phyloP scores from a whole-genome alignment of 2,797 vertebrate genomes.

The Sebastes vulpes region DNA sequence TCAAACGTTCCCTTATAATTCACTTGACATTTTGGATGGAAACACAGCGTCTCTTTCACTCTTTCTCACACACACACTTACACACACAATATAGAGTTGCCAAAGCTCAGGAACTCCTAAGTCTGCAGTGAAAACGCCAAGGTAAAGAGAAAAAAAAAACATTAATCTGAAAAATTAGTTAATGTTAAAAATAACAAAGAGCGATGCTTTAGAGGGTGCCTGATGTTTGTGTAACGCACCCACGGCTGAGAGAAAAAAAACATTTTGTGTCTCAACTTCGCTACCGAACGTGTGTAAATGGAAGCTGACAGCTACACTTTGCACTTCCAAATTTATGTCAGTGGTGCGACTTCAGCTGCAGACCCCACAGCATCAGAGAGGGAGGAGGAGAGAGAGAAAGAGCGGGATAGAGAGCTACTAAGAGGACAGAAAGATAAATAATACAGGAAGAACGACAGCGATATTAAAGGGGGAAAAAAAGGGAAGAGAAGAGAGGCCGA shows the following conservation, averaged over 20 bases:
- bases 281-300: conserved; percentile 50
- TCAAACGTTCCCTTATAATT: conserved; percentile 35
- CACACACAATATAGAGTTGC: background rate
- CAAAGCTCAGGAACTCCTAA: conserved; percentile 23
- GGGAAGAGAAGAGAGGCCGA: background rate
- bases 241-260: background rate
- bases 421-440: background rate
- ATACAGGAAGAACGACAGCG: background rate
- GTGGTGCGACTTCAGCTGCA: conserved; percentile 48
- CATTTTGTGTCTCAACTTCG: conserved; percentile 31
- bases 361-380: conserved; percentile 51
- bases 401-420: background rate
- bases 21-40: conserved; percentile 34
- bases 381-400: background rate
- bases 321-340: conserved; percentile 73
- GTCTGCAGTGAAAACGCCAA: conserved; percentile 36
- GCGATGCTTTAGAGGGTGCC: conserved; percentile 14
- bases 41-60: conserved; percentile 25
- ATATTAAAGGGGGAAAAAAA: background rate
- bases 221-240: conserved; percentile 50
- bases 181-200: conserved; percentile 63
- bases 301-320: conserved; percentile 73
- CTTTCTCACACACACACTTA: background rate
- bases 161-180: conserved; percentile 65
- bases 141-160: conserved; percentile 50